Conservation (phyloP, 2,888 invertebrate genomes). For the Lumbricus terrestris region DNA sequence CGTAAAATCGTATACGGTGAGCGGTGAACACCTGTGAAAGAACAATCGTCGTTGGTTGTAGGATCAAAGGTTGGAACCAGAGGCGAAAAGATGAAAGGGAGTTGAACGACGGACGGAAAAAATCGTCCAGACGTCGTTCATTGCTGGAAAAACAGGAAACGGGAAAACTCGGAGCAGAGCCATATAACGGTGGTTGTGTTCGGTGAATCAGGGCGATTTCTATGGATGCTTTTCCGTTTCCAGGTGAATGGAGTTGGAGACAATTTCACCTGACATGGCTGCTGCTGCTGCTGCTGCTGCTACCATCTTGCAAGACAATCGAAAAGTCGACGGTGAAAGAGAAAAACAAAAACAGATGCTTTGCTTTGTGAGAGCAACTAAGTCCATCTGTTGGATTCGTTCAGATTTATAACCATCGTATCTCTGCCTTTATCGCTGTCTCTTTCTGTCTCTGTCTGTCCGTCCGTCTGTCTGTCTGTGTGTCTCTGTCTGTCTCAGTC, state of each 20-base stretch:
- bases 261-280: too few species aligned
- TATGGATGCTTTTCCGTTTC: not conserved
- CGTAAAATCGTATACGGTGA: too few species aligned
- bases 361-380: not conserved
- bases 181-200: not conserved
- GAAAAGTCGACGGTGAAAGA: not conserved
- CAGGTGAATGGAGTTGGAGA: not conserved
- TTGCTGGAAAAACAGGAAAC: not conserved
- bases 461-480: too few species aligned
- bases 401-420: too few species aligned
- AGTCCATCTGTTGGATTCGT: not conserved
- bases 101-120: not conserved
- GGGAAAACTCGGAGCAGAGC: not conserved
- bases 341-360: not conserved
- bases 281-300: too few species aligned
- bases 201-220: not conserved
- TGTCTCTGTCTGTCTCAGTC: too few species aligned
- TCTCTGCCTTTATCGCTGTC: too few species aligned
- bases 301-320: too few species aligned
- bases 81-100: not conserved
- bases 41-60: not conserved
- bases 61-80: not conserved
- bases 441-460: too few species aligned
- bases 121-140: not conserved
- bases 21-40: not conserved